A percentile compares a stretch with the other conserved stretches of the same genome.
Conservation (phyloP, 1,140 invertebrate species). For the Brachionus koreanus region DNA sequence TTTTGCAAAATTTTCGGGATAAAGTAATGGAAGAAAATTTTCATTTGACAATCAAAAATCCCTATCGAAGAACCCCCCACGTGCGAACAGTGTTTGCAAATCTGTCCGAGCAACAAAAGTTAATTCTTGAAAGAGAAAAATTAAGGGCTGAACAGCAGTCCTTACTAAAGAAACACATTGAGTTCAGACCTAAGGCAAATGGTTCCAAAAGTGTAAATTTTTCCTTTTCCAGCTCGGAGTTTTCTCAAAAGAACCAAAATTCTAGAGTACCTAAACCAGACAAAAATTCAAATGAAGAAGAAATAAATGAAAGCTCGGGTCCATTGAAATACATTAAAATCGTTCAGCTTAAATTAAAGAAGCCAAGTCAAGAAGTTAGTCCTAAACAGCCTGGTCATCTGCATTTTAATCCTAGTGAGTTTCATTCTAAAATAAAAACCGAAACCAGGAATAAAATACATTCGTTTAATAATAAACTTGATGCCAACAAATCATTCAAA, state of each 20-base stretch:
- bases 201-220: not conserved
- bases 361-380: not conserved
- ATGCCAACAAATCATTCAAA: not conserved
- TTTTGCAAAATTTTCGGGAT: not conserved
- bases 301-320: not conserved
- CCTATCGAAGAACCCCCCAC: not conserved
- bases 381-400: not conserved
- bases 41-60: constrained; percentile 1
- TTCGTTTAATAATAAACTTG: not conserved
- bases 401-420: not conserved
- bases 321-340: not conserved
- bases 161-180: not conserved
- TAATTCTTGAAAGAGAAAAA: constrained; percentile 34
- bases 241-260: not conserved
- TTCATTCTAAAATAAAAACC: not conserved
- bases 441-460: not conserved
- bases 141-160: not conserved
- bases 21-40: not conserved
- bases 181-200: not conserved
- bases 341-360: not conserved
- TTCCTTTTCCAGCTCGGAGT: not conserved
- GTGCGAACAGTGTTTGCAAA: not conserved
- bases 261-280: not conserved
- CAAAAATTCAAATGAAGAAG: not conserved
- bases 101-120: not conserved